Evolutionary conservation across 2,888 invertebrate species (phyloP), one percentile per base, ranked within the genome.

Genomic region (Blastobasis adustella): DNA sequence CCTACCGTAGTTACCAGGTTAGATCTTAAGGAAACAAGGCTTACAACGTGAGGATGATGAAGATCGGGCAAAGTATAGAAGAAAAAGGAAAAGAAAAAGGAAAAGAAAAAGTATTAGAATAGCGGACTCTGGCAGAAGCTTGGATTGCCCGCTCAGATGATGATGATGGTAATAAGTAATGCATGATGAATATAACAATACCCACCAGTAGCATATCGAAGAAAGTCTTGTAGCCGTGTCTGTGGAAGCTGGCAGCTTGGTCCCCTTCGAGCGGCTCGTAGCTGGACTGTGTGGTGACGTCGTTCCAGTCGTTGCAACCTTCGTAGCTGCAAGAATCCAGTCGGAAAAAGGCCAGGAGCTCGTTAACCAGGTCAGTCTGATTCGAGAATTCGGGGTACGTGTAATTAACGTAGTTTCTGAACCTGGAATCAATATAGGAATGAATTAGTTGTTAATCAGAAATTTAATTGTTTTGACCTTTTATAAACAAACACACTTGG

Each of bases 231-330:
- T 80, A 82, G 0, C 82, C 82, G 0, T 69, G 10, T 5, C 49
- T 57, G 5, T 75, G 69, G 79, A 79, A 82, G 45, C 79, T 80
- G 56, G 74, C 58, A 5, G 73, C 68, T 41, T 75, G 74, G 4
- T 73, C 47, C 0, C 82, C 82, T 0, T 54, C 69, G 41, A 79
- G n/a, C 44, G 73, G 68, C 0, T 62, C 55, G 37, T 71, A 80
- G 0, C 38, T 55, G 0, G 71, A 63, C 5, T 59, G 51, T 0
- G 79, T 74, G 0, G 66, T 71, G 4, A 77, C 63, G 6, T 82
- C 80, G 10, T 74, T 67, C 82, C 82, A 82, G 36, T 69, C 70
- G 57, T 72, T 71, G 0, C 75, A 68, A 0, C 75, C 66, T 46
- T 81, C 79, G 8, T 75, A 71, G 41, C 72, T 75, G 46, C 73